phyloP scores from a whole-genome alignment of 2,797 vertebrate species.

The Microchirus variegatus region DNA sequence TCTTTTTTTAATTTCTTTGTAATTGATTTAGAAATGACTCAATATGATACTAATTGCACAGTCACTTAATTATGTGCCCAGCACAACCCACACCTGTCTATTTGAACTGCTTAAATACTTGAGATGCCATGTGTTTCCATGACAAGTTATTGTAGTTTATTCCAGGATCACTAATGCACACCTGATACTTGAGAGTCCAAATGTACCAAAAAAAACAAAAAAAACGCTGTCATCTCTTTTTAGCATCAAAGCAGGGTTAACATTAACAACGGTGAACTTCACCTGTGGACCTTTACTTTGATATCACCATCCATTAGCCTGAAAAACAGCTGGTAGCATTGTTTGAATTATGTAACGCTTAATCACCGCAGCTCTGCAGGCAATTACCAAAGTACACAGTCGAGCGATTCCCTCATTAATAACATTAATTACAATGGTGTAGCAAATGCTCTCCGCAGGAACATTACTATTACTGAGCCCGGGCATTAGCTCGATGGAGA shows the following conservation, averaged over 20 bases:
- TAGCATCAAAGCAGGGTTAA: background rate
- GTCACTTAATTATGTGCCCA: no score
- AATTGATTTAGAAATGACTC: no score
- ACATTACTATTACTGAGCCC: constrained; percentile 55
- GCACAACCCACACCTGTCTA: no score
- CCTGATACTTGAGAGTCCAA: background rate
- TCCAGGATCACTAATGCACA: no score
- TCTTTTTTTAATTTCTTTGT: no score
- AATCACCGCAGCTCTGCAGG: constrained; percentile 49
- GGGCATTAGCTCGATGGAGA: constrained; percentile 55
- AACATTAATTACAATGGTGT: constrained; percentile 58
- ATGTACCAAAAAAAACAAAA: background rate
- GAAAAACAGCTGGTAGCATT: constrained; percentile 24
- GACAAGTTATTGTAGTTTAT: no score
- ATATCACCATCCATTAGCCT: constrained; percentile 52
- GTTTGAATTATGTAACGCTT: constrained; percentile 71
- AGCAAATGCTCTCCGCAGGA: constrained; percentile 54
- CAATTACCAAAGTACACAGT: constrained; percentile 69
- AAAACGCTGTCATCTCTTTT: constrained; percentile 1
- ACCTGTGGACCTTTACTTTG: constrained; percentile 14
- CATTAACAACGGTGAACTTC: constrained; percentile 22
- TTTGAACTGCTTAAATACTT: no score
- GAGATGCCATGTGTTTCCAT: no score
- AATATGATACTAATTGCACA: no score
- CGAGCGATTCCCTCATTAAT: constrained; percentile 64